Conservation (phyloP, 2,797 vertebrate species). For the Micropoecilia bifurca region DNA sequence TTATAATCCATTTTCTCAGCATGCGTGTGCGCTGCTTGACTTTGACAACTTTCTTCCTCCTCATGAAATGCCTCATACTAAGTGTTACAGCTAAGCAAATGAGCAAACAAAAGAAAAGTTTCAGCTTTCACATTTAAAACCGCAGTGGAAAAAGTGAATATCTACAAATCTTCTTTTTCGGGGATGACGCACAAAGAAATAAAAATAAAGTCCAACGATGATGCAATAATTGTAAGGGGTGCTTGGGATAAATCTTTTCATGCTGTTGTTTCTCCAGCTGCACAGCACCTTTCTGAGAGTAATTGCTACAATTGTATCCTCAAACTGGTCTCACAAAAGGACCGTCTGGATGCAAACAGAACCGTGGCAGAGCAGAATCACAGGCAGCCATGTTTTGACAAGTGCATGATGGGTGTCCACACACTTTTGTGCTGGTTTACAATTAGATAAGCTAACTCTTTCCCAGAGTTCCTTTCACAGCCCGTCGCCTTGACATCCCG, state of each 20-base stretch:
- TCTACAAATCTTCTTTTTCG: constrained; percentile 44
- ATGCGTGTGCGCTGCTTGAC: not conserved
- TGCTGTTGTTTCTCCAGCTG: constrained; percentile 86
- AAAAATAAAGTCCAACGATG: constrained; percentile 73
- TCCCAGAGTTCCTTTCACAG: constrained; percentile 60
- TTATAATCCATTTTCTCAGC: not conserved
- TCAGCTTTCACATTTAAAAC: not conserved
- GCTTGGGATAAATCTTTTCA: constrained; percentile 80
- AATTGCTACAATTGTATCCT: constrained; percentile 89
- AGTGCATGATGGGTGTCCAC: constrained; percentile 71
- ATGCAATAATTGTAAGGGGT: constrained; percentile 66
- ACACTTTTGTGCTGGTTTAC: constrained; percentile 59
- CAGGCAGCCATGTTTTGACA: constrained; percentile 73
- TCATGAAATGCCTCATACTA: not conserved
- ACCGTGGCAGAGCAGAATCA: constrained; percentile 51
- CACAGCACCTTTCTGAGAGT: constrained; percentile 79
- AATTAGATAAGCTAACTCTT: constrained; percentile 68
- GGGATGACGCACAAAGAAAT: constrained; percentile 40
- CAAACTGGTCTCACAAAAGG: constrained; percentile 78
- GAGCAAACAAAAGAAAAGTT: not conserved
- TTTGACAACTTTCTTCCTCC: not conserved
- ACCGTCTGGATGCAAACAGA: constrained; percentile 83
- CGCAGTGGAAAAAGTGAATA: constrained; percentile 18
- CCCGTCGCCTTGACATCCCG: constrained; percentile 37
- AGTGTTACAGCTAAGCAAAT: not conserved